Conservation (phyloP, 1,140 invertebrate species). For the Conus ventricosus region DNA sequence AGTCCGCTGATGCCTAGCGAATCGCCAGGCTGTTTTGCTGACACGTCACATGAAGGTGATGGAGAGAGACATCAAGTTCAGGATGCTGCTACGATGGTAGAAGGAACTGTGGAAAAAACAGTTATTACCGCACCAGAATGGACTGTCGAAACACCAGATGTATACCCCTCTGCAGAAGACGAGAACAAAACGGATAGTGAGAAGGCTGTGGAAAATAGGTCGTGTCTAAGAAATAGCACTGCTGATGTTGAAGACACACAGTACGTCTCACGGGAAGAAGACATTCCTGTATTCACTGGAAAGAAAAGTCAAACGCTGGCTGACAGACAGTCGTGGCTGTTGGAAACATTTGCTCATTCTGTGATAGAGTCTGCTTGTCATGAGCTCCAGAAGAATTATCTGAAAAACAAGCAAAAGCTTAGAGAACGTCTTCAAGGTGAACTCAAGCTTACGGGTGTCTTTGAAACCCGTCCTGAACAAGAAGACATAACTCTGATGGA, state of each 20-base stretch:
- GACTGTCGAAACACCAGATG: background rate
- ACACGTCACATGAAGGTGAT: too few species aligned
- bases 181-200: background rate
- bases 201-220: background rate
- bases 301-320: background rate
- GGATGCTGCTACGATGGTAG: background rate
- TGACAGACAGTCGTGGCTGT: background rate
- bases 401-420: background rate
- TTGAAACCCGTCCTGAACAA: background rate
- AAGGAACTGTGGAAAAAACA: background rate
- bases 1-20: background rate
- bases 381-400: background rate
- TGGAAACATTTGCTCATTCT: conserved; percentile 11
- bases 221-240: background rate
- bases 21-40: background rate
- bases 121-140: background rate
- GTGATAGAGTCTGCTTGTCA: background rate
- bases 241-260: background rate
- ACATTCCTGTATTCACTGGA: background rate
- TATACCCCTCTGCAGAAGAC: background rate
- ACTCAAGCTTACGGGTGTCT: background rate
- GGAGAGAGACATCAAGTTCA: background rate
- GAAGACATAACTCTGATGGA: background rate
- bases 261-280: background rate
- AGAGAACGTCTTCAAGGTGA: background rate